Base-by-base conservation (phyloP, 2,797 vertebrate genomes). In the Catamblyrhynchus diadema region DNA sequence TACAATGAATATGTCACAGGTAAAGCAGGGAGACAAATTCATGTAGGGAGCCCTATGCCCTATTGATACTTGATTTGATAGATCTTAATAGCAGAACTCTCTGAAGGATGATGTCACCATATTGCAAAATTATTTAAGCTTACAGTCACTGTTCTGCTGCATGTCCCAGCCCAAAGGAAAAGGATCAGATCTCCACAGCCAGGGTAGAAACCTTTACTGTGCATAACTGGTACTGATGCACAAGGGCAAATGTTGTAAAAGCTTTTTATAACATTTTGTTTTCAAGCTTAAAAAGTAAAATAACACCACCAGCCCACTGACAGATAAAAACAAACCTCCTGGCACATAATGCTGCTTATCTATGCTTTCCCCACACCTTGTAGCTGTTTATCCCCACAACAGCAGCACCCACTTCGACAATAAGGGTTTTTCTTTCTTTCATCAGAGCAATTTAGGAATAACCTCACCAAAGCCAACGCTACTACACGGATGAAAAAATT, bases 1-100 rank as follows among this genome's bases (percentile, higher is more conserved):
- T 95, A 81, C 61, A 92, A 73, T 71, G 61, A 61, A 78, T 89
- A 81, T 87, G 88, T 82, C 75, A 87, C 72, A 93, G 90, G 86
- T 96, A 93, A 72, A 87, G 74, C 83, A 93, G 53, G 57, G 83
- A 94, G 72, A 93, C 41, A 93, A 91, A 95, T 91, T 85, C 61
- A 78, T 93, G 91, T 82, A 87, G 79, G 77, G 72, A 93, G 69
- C 37, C 57, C 69, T 92, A 89, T 54, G 69, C 37, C 57, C 69
- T 92, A 89, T 54, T 85, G 81, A 89, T 93, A 92, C 25, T 67
- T 83, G 73, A 81, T 89, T 92, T 92, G 88, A 74, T 82, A 93
- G 81, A 93, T 91, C 81, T 94, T 78, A 83, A 83, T 35, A 86
- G n/a, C 72, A 87, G 72, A 81, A 70, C 54, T 89, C 85, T 90